Conservation (phyloP, 2,113 vertebrate genomes). For the Paracanthobrama guichenoti region DNA sequence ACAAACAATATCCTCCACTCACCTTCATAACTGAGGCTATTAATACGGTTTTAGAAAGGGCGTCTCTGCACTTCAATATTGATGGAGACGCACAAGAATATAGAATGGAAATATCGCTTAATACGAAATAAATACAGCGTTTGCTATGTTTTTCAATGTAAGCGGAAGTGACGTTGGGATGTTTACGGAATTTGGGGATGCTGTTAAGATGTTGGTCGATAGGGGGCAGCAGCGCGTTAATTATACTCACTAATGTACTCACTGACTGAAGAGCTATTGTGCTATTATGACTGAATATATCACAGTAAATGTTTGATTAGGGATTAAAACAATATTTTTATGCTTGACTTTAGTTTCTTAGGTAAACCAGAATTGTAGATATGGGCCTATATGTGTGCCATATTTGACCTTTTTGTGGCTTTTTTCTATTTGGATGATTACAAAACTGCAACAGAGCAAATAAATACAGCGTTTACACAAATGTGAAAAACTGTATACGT, state of each 20-base stretch:
- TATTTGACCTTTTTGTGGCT: background rate
- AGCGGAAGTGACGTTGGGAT: conserved; percentile 66
- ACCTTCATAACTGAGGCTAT: conserved; percentile 61
- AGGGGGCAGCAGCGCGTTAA: conserved; percentile 26
- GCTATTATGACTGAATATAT: background rate
- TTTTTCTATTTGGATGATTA: background rate
- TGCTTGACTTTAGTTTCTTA: background rate
- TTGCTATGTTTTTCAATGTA: conserved; percentile 57
- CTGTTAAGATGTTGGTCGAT: background rate
- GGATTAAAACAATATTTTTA: background rate
- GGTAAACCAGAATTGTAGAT: background rate
- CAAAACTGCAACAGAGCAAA: background rate
- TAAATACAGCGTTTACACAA: background rate
- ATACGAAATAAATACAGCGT: conserved; percentile 44
- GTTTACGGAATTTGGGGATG: conserved; percentile 58
- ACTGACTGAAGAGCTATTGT: background rate
- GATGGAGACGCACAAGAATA: background rate
- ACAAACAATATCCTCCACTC: conserved; percentile 47
- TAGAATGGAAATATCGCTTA: background rate
- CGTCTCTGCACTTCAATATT: background rate
- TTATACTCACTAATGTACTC: background rate
- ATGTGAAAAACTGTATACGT: background rate
- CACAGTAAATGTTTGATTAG: background rate
- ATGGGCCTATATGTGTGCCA: background rate
- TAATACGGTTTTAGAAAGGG: background rate